These are phyloP conservation scores for Otis tarda DNA, from an alignment of 2,113 vertebrate genomes.

Conservation along the genomic window DNA sequence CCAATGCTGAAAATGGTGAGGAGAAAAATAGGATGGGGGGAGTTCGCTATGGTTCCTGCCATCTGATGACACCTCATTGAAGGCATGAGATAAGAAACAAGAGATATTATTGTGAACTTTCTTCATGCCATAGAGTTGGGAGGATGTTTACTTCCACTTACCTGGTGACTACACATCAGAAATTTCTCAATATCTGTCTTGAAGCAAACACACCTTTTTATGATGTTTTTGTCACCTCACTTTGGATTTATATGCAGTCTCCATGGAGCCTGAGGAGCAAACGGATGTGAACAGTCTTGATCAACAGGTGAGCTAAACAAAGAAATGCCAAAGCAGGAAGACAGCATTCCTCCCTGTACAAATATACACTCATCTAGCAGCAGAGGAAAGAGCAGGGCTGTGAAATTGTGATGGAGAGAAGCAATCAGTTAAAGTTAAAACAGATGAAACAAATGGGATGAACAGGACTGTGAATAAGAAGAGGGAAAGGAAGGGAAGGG, in stretches of 20 bases:
- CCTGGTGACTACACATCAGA: constrained; percentile 14
- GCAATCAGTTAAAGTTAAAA: constrained; percentile 17
- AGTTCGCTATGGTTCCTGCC: not conserved
- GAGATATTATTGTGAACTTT: constrained; percentile 54
- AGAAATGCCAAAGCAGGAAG: constrained; percentile 30
- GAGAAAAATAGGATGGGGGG: not conserved
- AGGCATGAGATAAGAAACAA: constrained; percentile 62
- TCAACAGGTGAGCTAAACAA: constrained; percentile 8
- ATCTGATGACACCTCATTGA: not conserved
- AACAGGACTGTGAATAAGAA: not conserved
- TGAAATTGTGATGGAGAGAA: not conserved
- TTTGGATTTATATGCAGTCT: constrained; percentile 36
- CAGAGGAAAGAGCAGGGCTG: not conserved
- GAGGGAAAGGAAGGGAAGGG: not conserved
- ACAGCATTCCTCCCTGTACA: constrained; percentile 23
- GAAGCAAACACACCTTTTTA: constrained; percentile 58
- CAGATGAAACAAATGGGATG: not conserved
- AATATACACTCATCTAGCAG: not conserved
- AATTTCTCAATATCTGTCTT: constrained; percentile 52
- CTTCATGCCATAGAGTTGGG: constrained; percentile 7
- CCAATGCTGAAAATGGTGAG: not conserved
- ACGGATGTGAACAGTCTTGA: constrained; percentile 29
- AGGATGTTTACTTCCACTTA: constrained; percentile 66
- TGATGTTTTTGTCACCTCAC: constrained; percentile 45
- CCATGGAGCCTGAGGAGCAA: constrained; percentile 53